These are phyloP conservation scores for Hoplostethus mediterraneus DNA, from an alignment of 2,797 vertebrate species.

Conservation along the genomic window DNA sequence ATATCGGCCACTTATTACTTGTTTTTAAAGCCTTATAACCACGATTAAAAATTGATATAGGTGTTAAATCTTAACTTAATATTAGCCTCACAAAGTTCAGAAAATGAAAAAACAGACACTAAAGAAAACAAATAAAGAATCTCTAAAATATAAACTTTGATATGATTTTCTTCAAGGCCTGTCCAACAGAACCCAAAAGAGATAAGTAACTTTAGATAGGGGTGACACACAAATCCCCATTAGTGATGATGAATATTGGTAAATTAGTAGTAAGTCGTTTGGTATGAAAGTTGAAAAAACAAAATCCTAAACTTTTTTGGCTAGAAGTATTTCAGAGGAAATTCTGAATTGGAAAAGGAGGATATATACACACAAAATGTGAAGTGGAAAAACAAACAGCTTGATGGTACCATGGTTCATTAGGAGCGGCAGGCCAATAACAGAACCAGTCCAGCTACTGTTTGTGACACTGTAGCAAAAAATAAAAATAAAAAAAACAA, in stretches of 20 bases:
- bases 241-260: slow-evolving; percentile 88
- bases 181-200: slow-evolving; percentile 87
- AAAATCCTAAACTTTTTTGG: slow-evolving; percentile 80
- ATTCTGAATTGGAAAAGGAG: slow-evolving; percentile 83
- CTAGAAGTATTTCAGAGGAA: slow-evolving; percentile 89
- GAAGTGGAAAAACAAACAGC: slow-evolving; percentile 38
- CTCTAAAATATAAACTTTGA: slow-evolving; percentile 87
- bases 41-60: slow-evolving; percentile 82
- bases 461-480: slow-evolving; percentile 42
- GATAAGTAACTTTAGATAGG: slow-evolving; percentile 66
- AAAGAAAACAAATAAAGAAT: slow-evolving; percentile 72
- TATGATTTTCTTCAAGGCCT: slow-evolving; percentile 93
- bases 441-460: slow-evolving; percentile 63
- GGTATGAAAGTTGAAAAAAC: slow-evolving; percentile 89
- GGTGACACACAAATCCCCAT: slow-evolving; percentile 85
- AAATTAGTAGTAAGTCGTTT: slow-evolving; percentile 89
- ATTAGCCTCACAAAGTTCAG: slow-evolving; percentile 83
- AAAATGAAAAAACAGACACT: slow-evolving; percentile 92
- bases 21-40: slow-evolving; percentile 91
- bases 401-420: slow-evolving; percentile 51
- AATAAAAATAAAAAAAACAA: no score
- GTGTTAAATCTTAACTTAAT: slow-evolving; percentile 82
- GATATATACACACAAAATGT: slow-evolving; percentile 61
- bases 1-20: slow-evolving; percentile 86
- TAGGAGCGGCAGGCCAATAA: slow-evolving; percentile 61